These are phyloP conservation scores for Naja naja DNA, from an alignment of 2,113 vertebrate species.

Conservation along the genomic window DNA sequence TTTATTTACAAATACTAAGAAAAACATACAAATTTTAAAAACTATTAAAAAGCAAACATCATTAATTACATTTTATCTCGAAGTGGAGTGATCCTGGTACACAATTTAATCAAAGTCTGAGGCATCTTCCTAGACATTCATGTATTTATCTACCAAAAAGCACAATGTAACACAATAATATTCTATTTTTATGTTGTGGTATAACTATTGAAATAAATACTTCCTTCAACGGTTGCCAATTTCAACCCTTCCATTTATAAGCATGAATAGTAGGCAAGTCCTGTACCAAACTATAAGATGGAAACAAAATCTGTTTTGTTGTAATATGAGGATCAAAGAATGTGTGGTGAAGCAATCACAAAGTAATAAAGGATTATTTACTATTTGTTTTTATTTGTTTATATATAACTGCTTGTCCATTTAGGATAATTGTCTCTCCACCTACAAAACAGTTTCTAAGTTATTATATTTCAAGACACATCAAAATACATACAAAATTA, in stretches of 20 bases:
- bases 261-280: background rate
- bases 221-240: too few species aligned
- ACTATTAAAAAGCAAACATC: too few species aligned
- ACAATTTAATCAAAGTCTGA: too few species aligned
- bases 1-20: too few species aligned
- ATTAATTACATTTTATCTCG: too few species aligned
- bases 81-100: too few species aligned
- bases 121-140: too few species aligned
- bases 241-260: background rate
- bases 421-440: background rate
- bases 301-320: background rate
- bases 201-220: too few species aligned
- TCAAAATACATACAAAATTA: background rate
- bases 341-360: background rate
- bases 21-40: too few species aligned
- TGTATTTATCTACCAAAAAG: too few species aligned
- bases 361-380: background rate
- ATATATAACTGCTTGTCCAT: background rate
- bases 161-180: too few species aligned
- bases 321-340: background rate
- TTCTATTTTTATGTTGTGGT: too few species aligned
- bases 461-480: background rate
- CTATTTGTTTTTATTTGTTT: background rate
- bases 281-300: background rate
- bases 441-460: background rate